phyloP scores from a whole-genome alignment of 1,140 invertebrate species.

The Camponotus floridanus region DNA sequence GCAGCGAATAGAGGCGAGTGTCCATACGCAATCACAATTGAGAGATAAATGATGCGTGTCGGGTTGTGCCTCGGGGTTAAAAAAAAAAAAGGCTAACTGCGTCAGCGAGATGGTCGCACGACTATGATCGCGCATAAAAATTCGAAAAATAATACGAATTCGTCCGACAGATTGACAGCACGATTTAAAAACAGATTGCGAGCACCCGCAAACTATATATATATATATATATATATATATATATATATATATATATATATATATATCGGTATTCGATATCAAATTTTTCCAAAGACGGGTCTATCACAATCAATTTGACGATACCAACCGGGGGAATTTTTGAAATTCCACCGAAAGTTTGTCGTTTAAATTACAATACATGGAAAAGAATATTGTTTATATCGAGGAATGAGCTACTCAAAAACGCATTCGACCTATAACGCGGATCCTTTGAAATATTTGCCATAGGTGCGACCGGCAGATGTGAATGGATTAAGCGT shows the following conservation, averaged over 20 bases:
- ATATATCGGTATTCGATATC: slow-evolving; percentile 28
- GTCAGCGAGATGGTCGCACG: slow-evolving; percentile 28
- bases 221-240: too few species aligned
- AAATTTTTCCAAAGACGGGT: slow-evolving; percentile 31
- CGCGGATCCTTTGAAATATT: background rate
- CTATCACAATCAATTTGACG: slow-evolving; percentile 33
- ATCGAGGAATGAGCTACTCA: background rate
- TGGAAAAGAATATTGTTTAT: background rate
- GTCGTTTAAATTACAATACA: background rate
- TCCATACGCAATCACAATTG: slow-evolving; percentile 55
- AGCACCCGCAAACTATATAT: slow-evolving; percentile 50
- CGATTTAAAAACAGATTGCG: slow-evolving; percentile 63
- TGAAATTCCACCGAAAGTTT: background rate
- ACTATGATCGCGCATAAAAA: slow-evolving; percentile 20
- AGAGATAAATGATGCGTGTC: slow-evolving; percentile 64
- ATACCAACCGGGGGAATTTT: background rate
- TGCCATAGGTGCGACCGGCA: background rate
- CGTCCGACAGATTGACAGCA: slow-evolving; percentile 41
- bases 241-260: too few species aligned
- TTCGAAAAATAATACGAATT: slow-evolving; percentile 51
- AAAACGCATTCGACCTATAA: background rate
- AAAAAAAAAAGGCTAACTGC: slow-evolving; percentile 51
- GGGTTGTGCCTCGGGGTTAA: slow-evolving; percentile 5
- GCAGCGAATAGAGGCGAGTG: slow-evolving; percentile 34
- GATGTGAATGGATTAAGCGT: slow-evolving; percentile 4